phyloP scores from a whole-genome alignment of 2,113 vertebrate species.

The Aegithalos caudatus region DNA sequence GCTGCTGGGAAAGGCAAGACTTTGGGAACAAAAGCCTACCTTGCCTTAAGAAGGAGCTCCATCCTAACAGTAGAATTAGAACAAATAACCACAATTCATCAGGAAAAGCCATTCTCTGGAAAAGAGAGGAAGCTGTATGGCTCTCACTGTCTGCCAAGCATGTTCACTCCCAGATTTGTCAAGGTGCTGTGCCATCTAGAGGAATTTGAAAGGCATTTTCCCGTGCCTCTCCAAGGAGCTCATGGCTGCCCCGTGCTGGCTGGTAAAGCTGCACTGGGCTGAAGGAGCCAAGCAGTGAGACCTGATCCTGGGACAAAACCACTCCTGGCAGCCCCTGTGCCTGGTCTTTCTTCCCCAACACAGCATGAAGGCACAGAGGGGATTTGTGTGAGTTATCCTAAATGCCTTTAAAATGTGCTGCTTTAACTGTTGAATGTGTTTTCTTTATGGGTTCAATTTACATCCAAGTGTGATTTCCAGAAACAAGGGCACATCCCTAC shows the following conservation, averaged over 20 bases:
- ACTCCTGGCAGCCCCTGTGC: background rate
- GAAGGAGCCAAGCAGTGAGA: accelerated
- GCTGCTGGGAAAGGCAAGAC: background rate
- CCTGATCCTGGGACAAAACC: background rate
- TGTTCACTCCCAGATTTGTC: background rate
- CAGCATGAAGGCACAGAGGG: background rate
- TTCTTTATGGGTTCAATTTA: background rate
- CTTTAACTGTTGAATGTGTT: background rate
- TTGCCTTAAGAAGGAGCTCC: background rate
- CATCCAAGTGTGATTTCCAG: background rate
- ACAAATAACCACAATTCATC: background rate
- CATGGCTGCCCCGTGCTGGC: background rate
- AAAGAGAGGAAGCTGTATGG: background rate
- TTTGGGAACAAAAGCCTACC: background rate
- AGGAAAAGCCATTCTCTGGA: background rate
- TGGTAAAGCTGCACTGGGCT: accelerated
- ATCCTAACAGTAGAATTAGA: background rate
- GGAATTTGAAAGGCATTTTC: background rate
- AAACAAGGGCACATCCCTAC: background rate
- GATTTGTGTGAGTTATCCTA: background rate
- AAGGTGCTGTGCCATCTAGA: conserved; percentile 35
- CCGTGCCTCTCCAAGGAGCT: accelerated
- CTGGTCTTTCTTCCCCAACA: background rate
- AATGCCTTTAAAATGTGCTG: background rate
- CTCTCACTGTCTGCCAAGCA: accelerated